Conservation (phyloP, 2,888 invertebrate genomes). For the Aphodius granarius region DNA sequence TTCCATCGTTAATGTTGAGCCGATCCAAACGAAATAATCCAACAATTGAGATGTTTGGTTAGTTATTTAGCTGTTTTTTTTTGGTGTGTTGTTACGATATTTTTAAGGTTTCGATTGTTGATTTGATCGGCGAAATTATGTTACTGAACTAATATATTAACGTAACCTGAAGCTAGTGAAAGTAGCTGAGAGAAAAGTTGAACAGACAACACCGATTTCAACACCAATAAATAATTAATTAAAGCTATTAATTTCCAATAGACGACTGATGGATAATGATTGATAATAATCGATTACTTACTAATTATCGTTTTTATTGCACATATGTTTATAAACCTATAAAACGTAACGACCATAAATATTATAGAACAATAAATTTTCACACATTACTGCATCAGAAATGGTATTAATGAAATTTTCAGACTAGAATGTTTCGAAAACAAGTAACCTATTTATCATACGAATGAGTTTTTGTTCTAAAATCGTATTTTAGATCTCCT, state of each 20-base stretch:
- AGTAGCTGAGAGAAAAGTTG: not conserved
- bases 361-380: not conserved
- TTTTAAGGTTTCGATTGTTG: no score
- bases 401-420: not conserved
- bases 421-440: conserved; percentile 1
- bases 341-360: not conserved
- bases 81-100: no score
- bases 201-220: not conserved
- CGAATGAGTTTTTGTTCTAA: conserved; percentile 48
- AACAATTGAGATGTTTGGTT: no score
- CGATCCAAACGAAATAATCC: no score
- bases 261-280: not conserved
- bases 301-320: not conserved
- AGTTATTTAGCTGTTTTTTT: no score
- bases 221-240: not conserved
- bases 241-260: not conserved
- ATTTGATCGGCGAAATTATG: no score
- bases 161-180: not conserved
- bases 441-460: not conserved
- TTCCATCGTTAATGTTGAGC: no score
- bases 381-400: not conserved
- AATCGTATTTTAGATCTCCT: conserved; percentile 50
- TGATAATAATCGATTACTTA: not conserved
- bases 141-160: no score
- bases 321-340: not conserved